phyloP scores from a whole-genome alignment of 2,888 invertebrate species.

The Anorthoa munda region DNA sequence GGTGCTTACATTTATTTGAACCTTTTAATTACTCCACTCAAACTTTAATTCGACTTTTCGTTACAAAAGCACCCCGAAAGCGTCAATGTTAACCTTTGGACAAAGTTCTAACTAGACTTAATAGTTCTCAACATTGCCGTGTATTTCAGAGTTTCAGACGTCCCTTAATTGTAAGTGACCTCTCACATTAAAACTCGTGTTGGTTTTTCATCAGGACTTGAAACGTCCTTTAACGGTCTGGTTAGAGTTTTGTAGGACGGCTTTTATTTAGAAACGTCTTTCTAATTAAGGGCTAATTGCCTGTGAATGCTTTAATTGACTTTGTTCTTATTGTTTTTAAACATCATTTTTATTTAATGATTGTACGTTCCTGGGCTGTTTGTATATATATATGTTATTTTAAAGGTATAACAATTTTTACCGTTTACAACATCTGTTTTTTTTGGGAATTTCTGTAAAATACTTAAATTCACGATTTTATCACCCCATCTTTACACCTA shows the following conservation, averaged over 20 bases:
- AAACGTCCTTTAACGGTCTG: constrained; percentile 35
- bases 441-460: neutral
- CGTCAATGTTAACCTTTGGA: constrained; percentile 10
- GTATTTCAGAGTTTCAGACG: neutral
- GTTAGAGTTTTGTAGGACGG: constrained; percentile 30
- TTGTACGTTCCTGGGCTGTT: constrained; percentile 1
- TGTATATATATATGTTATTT: constrained; percentile 20
- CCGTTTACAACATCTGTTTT: neutral
- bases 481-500: neutral
- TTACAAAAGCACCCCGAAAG: constrained; percentile 13
- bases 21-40: neutral
- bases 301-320: constrained; percentile 44
- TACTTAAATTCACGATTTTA: neutral
- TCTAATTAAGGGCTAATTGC: constrained; percentile 49
- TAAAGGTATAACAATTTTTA: constrained; percentile 2
- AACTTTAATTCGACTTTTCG: neutral
- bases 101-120: constrained; percentile 28
- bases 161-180: constrained; percentile 47
- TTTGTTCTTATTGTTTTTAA: constrained; percentile 36
- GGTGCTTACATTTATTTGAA: neutral
- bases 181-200: constrained; percentile 48
- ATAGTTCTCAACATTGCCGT: constrained; percentile 20
- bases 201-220: constrained; percentile 51
- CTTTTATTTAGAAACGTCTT: constrained; percentile 43
- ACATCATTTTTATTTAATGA: constrained; percentile 29